These are phyloP conservation scores for Lathronympha strigana DNA, from an alignment of 2,888 invertebrate genomes.

Conservation along the genomic window DNA sequence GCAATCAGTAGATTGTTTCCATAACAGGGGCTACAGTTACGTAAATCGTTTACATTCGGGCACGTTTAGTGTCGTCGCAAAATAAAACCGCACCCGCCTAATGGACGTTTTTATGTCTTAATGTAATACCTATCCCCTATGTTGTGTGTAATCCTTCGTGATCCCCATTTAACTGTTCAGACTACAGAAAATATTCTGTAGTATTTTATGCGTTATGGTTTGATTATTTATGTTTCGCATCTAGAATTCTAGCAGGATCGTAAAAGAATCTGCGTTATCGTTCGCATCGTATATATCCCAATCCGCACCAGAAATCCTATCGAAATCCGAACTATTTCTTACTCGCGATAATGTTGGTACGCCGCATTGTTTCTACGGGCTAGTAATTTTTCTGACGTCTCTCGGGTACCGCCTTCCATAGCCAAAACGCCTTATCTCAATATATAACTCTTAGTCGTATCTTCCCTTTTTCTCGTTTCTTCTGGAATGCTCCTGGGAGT, in stretches of 20 bases:
- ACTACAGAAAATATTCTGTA: conserved; percentile 7
- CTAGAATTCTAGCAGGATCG: conserved; percentile 15
- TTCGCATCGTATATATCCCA: conserved; percentile 18
- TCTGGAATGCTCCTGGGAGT: conserved; percentile 13
- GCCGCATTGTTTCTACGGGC: conserved; percentile 45
- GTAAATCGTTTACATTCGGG: conserved; percentile 55
- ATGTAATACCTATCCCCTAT: conserved; percentile 10
- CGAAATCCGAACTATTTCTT: conserved; percentile 33
- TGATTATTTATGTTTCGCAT: conserved; percentile 24
- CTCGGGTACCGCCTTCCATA: conserved; percentile 40
- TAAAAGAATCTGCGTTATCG: conserved; percentile 24
- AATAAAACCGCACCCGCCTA: conserved; percentile 49
- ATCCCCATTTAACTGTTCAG: conserved; percentile 15
- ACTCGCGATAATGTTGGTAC: conserved; percentile 43
- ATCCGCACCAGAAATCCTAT: conserved; percentile 24
- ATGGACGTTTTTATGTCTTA: conserved; percentile 55
- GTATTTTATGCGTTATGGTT: conserved; percentile 12
- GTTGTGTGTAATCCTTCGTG: conserved; percentile 27
- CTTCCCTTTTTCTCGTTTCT: conserved; percentile 8
- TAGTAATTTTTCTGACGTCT: conserved; percentile 52
- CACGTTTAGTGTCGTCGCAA: conserved; percentile 48
- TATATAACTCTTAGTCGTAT: conserved; percentile 3
- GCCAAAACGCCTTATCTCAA: conserved; percentile 13
- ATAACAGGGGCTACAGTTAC: conserved; percentile 59
- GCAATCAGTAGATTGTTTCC: conserved; percentile 68